Conservation (phyloP, 53 echinoderm and acorn worm genomes). For the Paracentrotus lividus region DNA sequence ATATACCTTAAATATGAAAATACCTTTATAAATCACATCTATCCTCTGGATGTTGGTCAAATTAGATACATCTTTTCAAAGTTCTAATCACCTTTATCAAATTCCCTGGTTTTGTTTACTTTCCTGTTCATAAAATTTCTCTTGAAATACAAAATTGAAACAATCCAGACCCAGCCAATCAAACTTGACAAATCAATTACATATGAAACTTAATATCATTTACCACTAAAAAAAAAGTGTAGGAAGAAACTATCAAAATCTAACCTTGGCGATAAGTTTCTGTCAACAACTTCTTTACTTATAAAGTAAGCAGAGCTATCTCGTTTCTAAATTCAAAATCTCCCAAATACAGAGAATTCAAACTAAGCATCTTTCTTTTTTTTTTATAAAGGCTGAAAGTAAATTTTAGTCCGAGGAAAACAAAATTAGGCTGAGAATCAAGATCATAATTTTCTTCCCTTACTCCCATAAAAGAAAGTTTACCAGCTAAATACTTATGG, state of each 20-base stretch:
- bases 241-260: background rate
- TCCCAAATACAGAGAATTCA: background rate
- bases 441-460: background rate
- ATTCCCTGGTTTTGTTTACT: background rate
- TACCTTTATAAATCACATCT: background rate
- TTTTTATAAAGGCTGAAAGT: no score
- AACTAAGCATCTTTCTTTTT: background rate
- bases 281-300: background rate
- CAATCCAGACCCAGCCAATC: slow-evolving; percentile 3
- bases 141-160: background rate
- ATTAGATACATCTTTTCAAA: background rate
- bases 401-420: background rate
- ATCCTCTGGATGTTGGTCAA: background rate
- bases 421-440: slow-evolving; percentile 27
- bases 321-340: background rate
- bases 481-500: background rate
- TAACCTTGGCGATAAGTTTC: background rate
- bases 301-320: background rate
- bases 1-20: background rate
- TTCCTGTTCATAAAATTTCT: background rate
- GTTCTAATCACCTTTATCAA: background rate
- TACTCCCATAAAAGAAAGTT: background rate
- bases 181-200: background rate
- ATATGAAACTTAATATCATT: background rate
- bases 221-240: background rate